phyloP scores from a whole-genome alignment of 2,113 vertebrate genomes.

The Hypocryptadius cinnamomeus region DNA sequence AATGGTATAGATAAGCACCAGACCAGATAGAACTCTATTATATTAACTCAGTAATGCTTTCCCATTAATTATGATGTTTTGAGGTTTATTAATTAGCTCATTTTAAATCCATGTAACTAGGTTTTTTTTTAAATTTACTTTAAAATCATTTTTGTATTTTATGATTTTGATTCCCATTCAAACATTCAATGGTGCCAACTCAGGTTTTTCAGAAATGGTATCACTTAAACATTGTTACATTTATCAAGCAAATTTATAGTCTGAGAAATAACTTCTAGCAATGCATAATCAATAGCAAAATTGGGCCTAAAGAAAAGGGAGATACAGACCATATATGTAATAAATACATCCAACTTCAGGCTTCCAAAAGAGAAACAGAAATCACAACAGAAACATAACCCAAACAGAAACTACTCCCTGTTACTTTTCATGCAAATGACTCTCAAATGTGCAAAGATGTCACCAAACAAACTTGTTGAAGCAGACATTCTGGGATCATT shows the following conservation, averaged over 20 bases:
- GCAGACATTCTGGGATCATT: constrained; percentile 2
- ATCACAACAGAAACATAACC: background rate
- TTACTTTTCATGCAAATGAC: background rate
- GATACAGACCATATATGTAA: background rate
- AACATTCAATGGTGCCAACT: background rate
- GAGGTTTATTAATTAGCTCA: background rate
- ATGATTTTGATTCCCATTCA: background rate
- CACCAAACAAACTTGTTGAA: constrained; percentile 32
- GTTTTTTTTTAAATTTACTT: background rate
- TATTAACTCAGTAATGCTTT: background rate
- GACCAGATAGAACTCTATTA: background rate
- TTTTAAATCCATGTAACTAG: background rate
- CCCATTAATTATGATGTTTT: background rate
- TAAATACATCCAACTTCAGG: background rate
- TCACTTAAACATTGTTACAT: background rate
- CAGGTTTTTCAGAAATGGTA: background rate
- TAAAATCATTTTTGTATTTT: background rate
- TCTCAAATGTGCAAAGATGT: background rate
- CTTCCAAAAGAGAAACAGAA: background rate
- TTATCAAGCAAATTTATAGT: background rate
- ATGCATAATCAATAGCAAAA: background rate
- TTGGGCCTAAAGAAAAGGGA: background rate
- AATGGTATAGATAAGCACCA: background rate
- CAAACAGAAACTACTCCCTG: background rate
- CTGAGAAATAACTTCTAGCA: background rate